Conservation (phyloP, 2,113 vertebrate genomes). For the Phocoena sinus region DNA sequence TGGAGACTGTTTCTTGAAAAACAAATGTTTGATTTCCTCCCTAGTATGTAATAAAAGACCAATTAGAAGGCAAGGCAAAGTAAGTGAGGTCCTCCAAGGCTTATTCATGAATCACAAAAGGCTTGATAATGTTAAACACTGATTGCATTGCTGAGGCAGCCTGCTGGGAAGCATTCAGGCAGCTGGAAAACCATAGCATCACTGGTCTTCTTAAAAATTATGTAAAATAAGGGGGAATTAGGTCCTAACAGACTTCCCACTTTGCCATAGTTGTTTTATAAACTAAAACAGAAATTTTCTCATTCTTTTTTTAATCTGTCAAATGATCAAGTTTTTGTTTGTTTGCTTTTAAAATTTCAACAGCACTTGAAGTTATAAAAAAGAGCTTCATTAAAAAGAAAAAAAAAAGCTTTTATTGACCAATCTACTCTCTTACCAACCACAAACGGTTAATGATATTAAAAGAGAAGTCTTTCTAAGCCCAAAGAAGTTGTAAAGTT, state of each 20-base stretch:
- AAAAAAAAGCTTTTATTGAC: neutral
- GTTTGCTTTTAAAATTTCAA: conserved; percentile 17
- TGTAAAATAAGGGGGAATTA: conserved; percentile 17
- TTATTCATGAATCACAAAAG: conserved; percentile 58
- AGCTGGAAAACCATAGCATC: neutral
- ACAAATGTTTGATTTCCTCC: conserved; percentile 46
- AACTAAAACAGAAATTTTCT: neutral
- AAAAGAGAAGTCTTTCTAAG: neutral
- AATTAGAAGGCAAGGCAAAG: conserved; percentile 17
- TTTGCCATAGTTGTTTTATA: neutral
- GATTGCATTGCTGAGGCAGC: neutral
- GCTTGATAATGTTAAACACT: conserved; percentile 36
- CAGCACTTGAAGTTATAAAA: neutral
- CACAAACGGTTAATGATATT: neutral
- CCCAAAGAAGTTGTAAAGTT: neutral
- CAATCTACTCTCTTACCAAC: neutral
- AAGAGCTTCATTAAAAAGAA: neutral
- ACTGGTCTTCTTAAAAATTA: conserved; percentile 36
- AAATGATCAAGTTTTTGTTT: neutral
- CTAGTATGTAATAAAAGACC: neutral
- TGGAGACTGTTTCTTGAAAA: neutral
- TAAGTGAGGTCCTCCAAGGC: neutral
- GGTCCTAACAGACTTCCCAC: neutral
- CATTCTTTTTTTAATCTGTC: neutral
- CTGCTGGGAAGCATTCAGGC: neutral